Evolutionary conservation across 2,797 vertebrate species (phyloP), one percentile per base, ranked within the genome.

Genomic region (Coregonus suidteri): DNA sequence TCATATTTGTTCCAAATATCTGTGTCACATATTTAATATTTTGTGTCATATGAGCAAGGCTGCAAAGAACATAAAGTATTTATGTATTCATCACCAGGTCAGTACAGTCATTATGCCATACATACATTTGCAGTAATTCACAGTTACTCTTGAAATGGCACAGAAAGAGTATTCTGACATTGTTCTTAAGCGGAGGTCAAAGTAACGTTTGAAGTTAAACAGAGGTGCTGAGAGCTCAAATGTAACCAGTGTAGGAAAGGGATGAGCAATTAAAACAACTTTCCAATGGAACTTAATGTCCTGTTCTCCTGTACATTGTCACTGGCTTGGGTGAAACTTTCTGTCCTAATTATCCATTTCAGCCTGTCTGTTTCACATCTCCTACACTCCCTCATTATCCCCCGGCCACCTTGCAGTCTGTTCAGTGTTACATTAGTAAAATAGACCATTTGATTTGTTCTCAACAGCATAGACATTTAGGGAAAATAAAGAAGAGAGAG

Each of bases 261-360:
- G 81, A 90, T 79, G 85, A 91, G 90, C 87, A 88, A 87, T 91
- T 86, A 88, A 76, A 83, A 81, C 84, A 84, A 76, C 77, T 84
- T 82, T 84, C 82, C 82, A 85, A 91, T 92, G 88, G 84, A 92
- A 93, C 91, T 93, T 93, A 93, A 94, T 94, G 92, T 94, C 93
- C 93, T 88, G 87, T 94, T 93, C 82, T 91, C 89, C 91, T 86
- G 90, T 88, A 88, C 88, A 88, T 91, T 92, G 91, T 92, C 91
- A 87, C 88, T 87, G 89, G 90, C 91, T 88, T 91, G 83, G 83
- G 88, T 85, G 90, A 93, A 94, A 93, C 91, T 94, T 94, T 93
- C 91, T 89, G 91, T 94, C 93, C 94, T 95, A 95, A 95, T 94
- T 94, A 95, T 94, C 91, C 93, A 94, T 94, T 94, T 93, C 93